Conservation (phyloP, 2,888 invertebrate species). For the Xylocampa areola region DNA sequence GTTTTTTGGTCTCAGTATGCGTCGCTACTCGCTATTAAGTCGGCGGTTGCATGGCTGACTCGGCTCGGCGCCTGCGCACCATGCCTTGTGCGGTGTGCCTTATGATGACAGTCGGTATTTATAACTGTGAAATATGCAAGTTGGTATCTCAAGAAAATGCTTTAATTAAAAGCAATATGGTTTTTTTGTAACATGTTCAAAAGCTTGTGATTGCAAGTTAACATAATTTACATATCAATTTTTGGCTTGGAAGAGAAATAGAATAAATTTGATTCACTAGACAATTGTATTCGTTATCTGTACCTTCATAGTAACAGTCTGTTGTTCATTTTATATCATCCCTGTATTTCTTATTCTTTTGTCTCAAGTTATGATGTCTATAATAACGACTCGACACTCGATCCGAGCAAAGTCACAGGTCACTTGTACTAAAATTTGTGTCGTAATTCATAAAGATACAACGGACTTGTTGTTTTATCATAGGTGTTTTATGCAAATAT, state of each 20-base stretch:
- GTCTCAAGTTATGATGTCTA: not conserved
- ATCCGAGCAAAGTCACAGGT: not conserved
- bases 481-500: slow-evolving; percentile 24
- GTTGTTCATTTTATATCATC: too few relatives aligned
- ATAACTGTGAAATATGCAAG: slow-evolving; percentile 61
- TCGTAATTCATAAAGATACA: slow-evolving; percentile 22
- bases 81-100: slow-evolving; percentile 54
- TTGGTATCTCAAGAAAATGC: slow-evolving; percentile 25
- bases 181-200: slow-evolving; percentile 5
- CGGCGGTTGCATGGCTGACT: slow-evolving; percentile 66
- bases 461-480: slow-evolving; percentile 12
- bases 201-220: slow-evolving; percentile 8
- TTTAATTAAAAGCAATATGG: slow-evolving; percentile 19
- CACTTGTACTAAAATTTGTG: not conserved
- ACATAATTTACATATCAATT: not conserved
- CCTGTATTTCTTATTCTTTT: not conserved
- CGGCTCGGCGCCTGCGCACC: slow-evolving; percentile 43
- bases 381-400: not conserved
- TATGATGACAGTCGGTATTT: slow-evolving; percentile 59
- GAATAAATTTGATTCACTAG: too few relatives aligned
- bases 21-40: slow-evolving; percentile 65
- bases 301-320: too few relatives aligned
- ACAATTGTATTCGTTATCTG: too few relatives aligned
- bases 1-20: slow-evolving; percentile 60
- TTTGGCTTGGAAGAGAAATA: too few relatives aligned